Percentiles rank a stretch among this genome's conserved stretches.
Evolutionary conservation across 2,888 invertebrate genomes (phyloP).

Genomic region (Argynnis bischoffii): DNA sequence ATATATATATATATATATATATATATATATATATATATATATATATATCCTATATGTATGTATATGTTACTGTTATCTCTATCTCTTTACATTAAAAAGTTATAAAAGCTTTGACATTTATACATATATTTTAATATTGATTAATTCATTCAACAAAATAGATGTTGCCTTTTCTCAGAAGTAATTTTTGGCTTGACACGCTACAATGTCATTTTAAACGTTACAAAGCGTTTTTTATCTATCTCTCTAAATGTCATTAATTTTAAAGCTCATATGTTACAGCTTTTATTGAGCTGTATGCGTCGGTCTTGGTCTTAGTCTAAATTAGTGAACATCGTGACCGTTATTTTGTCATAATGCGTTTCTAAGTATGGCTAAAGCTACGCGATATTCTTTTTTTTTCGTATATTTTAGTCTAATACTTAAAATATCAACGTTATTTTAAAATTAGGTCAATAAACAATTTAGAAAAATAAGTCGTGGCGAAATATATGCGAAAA

Average conservation of each 20-base stretch:
- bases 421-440: no score
- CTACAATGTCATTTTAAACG: not conserved
- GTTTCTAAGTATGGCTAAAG: not conserved
- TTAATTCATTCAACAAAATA: not conserved
- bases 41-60: not conserved
- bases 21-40: no score
- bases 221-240: slow-evolving; percentile 7
- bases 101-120: not conserved
- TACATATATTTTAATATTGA: not conserved
- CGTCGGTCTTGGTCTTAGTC: no score
- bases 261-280: not conserved
- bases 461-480: no score
- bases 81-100: no score
- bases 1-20: no score
- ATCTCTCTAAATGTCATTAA: slow-evolving; percentile 9
- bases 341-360: slow-evolving; percentile 19
- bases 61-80: not conserved
- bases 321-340: not conserved
- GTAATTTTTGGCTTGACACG: not conserved
- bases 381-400: no score
- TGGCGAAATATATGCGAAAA: no score
- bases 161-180: slow-evolving; percentile 2
- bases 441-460: no score
- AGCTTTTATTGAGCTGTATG: not conserved
- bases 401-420: no score